These are phyloP conservation scores for Tinea pellionella DNA, from an alignment of 2,888 invertebrate genomes.

Conservation along the genomic window DNA sequence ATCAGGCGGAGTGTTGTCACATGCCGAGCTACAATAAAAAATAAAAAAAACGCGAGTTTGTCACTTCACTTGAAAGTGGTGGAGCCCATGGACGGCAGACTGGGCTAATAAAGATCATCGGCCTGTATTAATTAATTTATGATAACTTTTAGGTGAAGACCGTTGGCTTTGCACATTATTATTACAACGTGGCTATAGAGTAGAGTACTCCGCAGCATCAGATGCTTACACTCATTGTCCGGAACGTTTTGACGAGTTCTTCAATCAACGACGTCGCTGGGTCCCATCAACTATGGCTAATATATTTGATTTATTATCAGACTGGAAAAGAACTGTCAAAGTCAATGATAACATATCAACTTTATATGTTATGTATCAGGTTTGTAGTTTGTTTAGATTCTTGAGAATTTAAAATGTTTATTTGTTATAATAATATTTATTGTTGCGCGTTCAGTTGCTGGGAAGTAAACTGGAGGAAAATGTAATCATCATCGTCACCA, in stretches of 20 bases:
- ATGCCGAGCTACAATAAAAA: no score
- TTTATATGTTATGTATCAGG: constrained; percentile 78
- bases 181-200: constrained; percentile 89
- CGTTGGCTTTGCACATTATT: constrained; percentile 95
- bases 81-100: no score
- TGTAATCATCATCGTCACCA: no score
- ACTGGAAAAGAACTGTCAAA: constrained; percentile 81
- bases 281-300: constrained; percentile 97
- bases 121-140: no score
- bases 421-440: not conserved
- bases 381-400: constrained; percentile 21
- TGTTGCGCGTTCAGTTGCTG: no score
- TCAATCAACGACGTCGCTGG: constrained; percentile 94
- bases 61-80: no score
- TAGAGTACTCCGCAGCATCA: constrained; percentile 95
- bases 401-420: no score
- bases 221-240: constrained; percentile 96
- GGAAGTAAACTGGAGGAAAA: no score
- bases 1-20: no score
- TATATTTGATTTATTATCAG: constrained; percentile 86
- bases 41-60: no score
- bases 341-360: constrained; percentile 91
- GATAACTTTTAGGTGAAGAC: constrained; percentile 86
- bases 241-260: constrained; percentile 92
- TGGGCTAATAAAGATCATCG: no score